Evolutionary conservation across 2,113 vertebrate species (phyloP).

Genomic region (Numenius arquata): DNA sequence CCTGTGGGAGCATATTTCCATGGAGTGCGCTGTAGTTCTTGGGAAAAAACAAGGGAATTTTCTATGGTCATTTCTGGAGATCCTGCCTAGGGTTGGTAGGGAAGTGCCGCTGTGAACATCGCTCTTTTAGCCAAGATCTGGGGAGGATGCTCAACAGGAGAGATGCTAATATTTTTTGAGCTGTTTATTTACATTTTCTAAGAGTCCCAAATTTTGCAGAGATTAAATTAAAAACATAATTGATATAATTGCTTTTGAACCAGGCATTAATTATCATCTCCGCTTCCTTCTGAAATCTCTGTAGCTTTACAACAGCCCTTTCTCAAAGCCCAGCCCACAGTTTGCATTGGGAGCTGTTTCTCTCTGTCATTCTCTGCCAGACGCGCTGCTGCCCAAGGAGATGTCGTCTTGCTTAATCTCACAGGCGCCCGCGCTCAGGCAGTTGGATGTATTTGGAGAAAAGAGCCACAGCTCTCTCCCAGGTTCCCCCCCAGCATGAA

Average conservation of each 20-base stretch:
- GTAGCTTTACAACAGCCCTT: constrained; percentile 32
- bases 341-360: not conserved
- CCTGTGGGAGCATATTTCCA: not conserved
- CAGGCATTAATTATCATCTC: constrained; percentile 57
- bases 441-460: not conserved
- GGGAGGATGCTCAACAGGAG: constrained; percentile 4
- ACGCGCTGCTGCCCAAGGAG: not conserved
- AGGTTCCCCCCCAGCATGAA: not conserved
- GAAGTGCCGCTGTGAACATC: accelerated
- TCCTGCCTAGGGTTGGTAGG: not conserved
- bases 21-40: not conserved
- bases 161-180: constrained; percentile 20
- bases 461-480: not conserved
- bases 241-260: constrained; percentile 62
- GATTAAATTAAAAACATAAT: constrained; percentile 67
- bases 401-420: not conserved
- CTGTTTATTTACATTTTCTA: constrained; percentile 41
- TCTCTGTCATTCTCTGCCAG: not conserved
- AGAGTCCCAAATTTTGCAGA: constrained; percentile 46
- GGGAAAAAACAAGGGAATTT: not conserved
- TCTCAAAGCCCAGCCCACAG: constrained; percentile 6
- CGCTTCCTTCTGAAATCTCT: constrained; percentile 38
- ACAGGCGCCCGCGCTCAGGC: not conserved
- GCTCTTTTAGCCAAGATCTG: not conserved
- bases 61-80: not conserved